Conservation (phyloP, 2,888 invertebrate species). For the Dynastes maya region DNA sequence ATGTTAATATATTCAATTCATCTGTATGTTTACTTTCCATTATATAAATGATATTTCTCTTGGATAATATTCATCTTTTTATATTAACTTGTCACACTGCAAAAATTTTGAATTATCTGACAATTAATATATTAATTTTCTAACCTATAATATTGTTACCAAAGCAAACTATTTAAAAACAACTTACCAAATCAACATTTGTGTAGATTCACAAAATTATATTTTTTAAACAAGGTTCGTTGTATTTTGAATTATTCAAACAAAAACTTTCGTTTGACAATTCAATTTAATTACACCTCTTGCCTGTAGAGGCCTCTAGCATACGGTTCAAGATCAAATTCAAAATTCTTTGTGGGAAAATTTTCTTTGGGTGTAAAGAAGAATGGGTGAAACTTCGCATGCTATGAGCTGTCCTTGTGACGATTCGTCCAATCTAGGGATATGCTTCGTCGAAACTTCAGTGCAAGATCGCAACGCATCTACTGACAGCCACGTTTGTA, state of each 20-base stretch:
- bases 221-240: background rate
- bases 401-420: slow-evolving; percentile 23
- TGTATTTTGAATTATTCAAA: background rate
- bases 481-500: slow-evolving; percentile 25
- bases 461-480: slow-evolving; percentile 57
- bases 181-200: slow-evolving; percentile 13
- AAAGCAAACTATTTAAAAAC: slow-evolving; percentile 18
- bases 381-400: background rate
- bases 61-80: slow-evolving; percentile 33
- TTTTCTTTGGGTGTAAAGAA: background rate
- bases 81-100: slow-evolving; percentile 46
- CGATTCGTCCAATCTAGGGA: slow-evolving; percentile 51
- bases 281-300: background rate
- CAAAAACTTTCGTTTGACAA: background rate
- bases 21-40: slow-evolving; percentile 53
- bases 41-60: slow-evolving; percentile 17
- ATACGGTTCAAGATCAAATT: slow-evolving; percentile 3
- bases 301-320: background rate
- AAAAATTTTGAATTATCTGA: slow-evolving; percentile 50
- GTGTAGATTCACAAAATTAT: background rate
- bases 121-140: slow-evolving; percentile 14
- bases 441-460: slow-evolving; percentile 62
- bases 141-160: slow-evolving; percentile 13
- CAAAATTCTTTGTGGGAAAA: slow-evolving; percentile 32
- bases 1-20: slow-evolving; percentile 59